Evolutionary conservation across 2,797 vertebrate species (phyloP), one percentile per base, ranked within the genome.

Genomic region (Clamator glandarius): DNA sequence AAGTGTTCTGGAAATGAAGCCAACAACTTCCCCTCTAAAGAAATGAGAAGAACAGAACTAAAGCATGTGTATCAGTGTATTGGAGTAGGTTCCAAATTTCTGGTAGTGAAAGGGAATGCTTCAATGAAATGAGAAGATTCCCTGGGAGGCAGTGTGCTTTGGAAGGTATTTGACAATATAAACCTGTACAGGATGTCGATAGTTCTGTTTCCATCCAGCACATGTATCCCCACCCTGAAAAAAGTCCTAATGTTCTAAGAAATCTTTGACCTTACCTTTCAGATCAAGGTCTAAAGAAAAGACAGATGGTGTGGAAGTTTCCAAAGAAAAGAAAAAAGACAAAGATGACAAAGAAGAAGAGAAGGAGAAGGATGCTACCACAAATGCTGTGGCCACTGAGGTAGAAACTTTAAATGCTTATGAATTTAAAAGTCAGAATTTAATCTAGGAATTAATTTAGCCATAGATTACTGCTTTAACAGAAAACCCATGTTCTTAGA

Each of bases 341-440:
- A 99, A 99, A 96, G 99, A 99, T 26, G 99, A 99, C 91, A 99
- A 99, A 92, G 99, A 99, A 68, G 99, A 99, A 67, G 99, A 99
- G 81, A 99, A 99, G 86, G 98, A 98, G 63, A 99, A 99, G 90
- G 99, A 99, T 96, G 99, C 99, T 92, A 98, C 98, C 92, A 96
- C 97, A 96, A 92, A 97, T 95, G 86, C 89, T 0, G 94, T 95
- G 83, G 95, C 90, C 54, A 94, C 94, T 35, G 95, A 97, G 94
- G 95, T 96, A 93, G 36, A 64, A 44, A 10, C 29, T 84, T 87
- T 8, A 42, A 69, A 69, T 7, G 18, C 11, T 59, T 85, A 9
- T 0, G 29, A 54, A 61, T 73, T 35, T 61, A 55, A 48, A 84
- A 52, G 18, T 46, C 11, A 59, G 50, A 41, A 39, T 51, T 73